A percentile compares a stretch with the other conserved stretches of the same genome.
Evolutionary conservation across 2,113 vertebrate genomes (phyloP).

Genomic region (Odontophorus gujanensis): DNA sequence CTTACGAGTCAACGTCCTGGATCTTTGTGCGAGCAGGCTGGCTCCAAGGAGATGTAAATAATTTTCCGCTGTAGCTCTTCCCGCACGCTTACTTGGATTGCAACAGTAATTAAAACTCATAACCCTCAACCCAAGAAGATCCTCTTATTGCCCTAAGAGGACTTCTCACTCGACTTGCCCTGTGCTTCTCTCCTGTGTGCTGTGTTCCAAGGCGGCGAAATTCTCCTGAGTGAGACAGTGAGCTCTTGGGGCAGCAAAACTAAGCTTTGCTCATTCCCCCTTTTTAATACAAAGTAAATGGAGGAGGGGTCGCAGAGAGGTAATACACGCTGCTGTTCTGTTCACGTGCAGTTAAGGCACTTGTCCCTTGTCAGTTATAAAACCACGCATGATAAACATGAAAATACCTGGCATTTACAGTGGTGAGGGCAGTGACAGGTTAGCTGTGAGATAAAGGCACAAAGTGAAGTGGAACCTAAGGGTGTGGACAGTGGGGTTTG

Average conservation of each 20-base stretch:
- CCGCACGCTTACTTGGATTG: background rate
- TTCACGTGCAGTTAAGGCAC: background rate
- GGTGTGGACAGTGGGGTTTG: background rate
- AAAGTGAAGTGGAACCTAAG: background rate
- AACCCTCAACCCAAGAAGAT: background rate
- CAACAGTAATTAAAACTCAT: background rate
- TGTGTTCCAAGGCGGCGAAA: background rate
- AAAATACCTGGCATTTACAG: background rate
- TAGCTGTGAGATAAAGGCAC: slow-evolving; percentile 14
- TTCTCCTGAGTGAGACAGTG: background rate
- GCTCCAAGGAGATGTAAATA: background rate
- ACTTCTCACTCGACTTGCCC: background rate
- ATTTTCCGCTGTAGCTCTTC: background rate
- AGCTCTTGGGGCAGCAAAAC: background rate
- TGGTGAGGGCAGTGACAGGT: background rate
- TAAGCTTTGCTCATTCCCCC: background rate
- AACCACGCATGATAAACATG: background rate
- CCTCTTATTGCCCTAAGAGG: background rate
- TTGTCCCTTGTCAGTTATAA: background rate
- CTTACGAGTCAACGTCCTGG: background rate
- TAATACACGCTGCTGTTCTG: background rate
- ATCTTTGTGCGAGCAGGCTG: background rate
- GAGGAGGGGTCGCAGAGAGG: background rate
- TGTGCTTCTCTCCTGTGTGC: background rate
- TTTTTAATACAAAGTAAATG: background rate